Conservation (phyloP, 2,113 vertebrate genomes). For the Chloropsis cyanopogon region DNA sequence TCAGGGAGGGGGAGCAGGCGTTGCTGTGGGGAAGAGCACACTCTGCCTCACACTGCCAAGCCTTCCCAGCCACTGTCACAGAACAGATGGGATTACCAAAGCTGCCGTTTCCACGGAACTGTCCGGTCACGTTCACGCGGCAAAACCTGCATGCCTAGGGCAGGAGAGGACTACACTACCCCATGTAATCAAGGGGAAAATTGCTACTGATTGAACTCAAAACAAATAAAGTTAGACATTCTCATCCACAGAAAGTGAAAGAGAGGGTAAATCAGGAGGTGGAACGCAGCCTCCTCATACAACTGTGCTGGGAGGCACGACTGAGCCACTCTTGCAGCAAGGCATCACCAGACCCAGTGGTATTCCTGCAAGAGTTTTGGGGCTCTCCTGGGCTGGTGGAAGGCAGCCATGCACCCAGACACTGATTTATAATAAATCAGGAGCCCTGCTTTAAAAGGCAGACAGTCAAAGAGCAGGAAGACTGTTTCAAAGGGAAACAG, state of each 20-base stretch:
- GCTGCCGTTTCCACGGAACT: background rate
- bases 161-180: background rate
- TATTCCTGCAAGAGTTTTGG: background rate
- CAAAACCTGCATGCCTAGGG: background rate
- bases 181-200: background rate
- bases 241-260: background rate
- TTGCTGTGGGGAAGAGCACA: background rate
- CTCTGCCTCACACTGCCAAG: background rate
- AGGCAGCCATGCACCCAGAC: background rate
- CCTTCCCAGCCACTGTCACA: background rate
- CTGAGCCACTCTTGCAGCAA: accelerated
- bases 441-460: background rate
- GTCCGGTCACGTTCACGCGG: accelerated
- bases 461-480: background rate
- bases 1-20: background rate
- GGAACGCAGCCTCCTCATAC: accelerated
- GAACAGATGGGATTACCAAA: background rate
- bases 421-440: background rate
- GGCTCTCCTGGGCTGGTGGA: background rate
- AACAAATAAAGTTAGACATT: background rate
- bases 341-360: background rate
- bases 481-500: background rate
- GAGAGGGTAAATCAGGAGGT: accelerated
- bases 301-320: accelerated
- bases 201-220: background rate